Base-by-base conservation (phyloP, 2,113 vertebrate genomes). In the Platysternon megacephalum region DNA sequence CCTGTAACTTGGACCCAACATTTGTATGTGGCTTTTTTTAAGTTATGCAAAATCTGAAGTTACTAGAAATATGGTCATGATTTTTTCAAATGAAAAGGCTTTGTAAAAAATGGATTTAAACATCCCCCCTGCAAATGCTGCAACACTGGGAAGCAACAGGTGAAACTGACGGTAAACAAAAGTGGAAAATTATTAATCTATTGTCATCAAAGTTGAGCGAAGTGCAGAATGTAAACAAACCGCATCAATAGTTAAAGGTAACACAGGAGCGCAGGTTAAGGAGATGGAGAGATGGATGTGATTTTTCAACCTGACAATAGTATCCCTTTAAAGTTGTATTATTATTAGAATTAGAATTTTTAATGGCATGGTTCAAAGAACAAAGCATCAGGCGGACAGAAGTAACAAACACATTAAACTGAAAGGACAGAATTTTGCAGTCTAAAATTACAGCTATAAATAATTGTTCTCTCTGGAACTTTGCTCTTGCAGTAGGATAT, bases 391-490 rank as follows among this genome's bases (percentile, higher is more conserved):
- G 96, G 93, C 94, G 94, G 95, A 95, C 93, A 1, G 84, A 94
- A 91, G 95, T 90, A 94, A 96, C 88, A 93, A 94, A 90, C 95
- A 96, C 95, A 96, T 97, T 97, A 96, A 96, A 88, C 88, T 68
- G 68, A 79, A 94, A 93, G 90, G 94, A 32, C 90, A 96, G 19
- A 39, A 42, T 97, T 97, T 96, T 95, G 95, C 97, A 90, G 96
- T 96, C 91, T 94, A 42, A 94, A 97, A 91, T 95, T 72, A 90
- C 51, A 91, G 51, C 95, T 87, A 95, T 95, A 96, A 96, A 97
- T 97, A 96, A 91, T 93, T 21, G 52, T 46, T 80, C 91, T 74
- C 68, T 93, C 95, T 93, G 93, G 95, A 97, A 87, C 96, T 90
- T 86, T 94, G 95, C 85, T 93, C 85, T 94, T 86, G 65, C 80